These are phyloP conservation scores for Poliocrania exsul DNA, from an alignment of 2,797 vertebrate genomes.

Conservation along the genomic window DNA sequence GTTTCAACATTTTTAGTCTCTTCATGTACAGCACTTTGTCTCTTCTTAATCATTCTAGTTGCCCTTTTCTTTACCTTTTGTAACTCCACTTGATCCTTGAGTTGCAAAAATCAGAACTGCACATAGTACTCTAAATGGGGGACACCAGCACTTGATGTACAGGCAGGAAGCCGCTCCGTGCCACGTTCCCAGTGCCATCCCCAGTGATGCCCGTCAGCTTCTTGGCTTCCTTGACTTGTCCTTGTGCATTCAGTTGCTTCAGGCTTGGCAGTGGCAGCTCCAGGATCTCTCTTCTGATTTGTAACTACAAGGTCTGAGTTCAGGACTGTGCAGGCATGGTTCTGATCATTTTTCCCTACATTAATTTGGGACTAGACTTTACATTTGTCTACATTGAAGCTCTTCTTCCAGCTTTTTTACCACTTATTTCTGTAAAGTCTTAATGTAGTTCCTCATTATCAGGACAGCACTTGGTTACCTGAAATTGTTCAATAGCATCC, in stretches of 20 bases:
- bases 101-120: neutral
- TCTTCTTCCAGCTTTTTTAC: neutral
- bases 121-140: no score
- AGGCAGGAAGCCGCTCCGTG: neutral
- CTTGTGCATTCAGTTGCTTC: neutral
- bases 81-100: neutral
- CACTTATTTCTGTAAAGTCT: neutral
- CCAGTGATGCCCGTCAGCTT: neutral
- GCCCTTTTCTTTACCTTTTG: neutral
- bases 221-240: neutral
- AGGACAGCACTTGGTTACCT: neutral
- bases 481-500: neutral
- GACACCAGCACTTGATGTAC: neutral
- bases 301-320: neutral
- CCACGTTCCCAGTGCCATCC: neutral
- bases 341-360: neutral
- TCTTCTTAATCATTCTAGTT: neutral
- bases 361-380: neutral
- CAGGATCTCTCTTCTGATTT: neutral
- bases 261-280: neutral
- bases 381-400: neutral
- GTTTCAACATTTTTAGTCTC: neutral
- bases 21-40: neutral
- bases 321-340: neutral
- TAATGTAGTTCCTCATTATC: neutral